phyloP scores from a whole-genome alignment of 2,113 vertebrate species.

The Zosterops hypoxanthus region DNA sequence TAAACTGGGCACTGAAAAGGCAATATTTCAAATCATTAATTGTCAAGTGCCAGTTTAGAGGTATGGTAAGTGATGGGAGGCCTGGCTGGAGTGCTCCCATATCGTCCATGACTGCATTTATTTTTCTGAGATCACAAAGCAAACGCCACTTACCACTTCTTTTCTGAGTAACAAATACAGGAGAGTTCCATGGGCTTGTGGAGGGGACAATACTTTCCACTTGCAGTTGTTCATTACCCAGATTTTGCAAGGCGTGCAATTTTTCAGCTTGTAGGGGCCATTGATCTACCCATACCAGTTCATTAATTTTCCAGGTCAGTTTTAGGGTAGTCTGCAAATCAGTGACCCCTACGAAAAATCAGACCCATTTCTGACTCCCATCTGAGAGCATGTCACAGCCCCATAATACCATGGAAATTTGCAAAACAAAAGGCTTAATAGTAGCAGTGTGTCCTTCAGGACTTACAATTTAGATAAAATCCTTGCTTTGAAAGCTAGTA shows the following conservation, averaged over 20 bases:
- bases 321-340: not conserved
- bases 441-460: not conserved
- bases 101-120: too few species aligned
- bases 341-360: not conserved
- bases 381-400: not conserved
- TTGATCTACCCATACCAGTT: not conserved
- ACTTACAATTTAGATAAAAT: not conserved
- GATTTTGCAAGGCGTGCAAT: not conserved
- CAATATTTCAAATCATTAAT: too few species aligned
- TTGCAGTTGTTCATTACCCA: not conserved
- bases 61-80: too few species aligned
- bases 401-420: too few species aligned
- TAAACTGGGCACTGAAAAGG: too few species aligned
- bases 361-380: not conserved
- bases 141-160: too few species aligned
- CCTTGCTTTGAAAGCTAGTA: not conserved
- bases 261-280: not conserved
- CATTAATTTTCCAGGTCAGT: not conserved
- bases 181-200: too few species aligned
- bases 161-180: too few species aligned
- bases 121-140: too few species aligned
- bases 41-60: too few species aligned
- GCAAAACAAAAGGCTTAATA: not conserved
- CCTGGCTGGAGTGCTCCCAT: too few species aligned
- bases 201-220: fast-evolving